Conservation (phyloP, 1,140 invertebrate genomes). For the Agrilus planipennis region DNA sequence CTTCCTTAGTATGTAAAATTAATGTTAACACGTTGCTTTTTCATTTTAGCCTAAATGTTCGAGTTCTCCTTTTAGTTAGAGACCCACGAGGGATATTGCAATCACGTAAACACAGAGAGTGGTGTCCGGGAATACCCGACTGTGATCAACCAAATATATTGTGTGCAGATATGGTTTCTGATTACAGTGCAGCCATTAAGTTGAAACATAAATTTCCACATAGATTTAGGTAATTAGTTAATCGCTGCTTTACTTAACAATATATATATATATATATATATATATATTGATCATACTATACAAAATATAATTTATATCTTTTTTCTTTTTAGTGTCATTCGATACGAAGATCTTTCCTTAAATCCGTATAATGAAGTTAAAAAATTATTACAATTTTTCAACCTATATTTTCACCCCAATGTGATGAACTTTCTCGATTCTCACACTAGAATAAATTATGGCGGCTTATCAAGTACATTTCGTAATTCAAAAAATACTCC, state of each 20-base stretch:
- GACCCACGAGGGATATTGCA: conserved; percentile 80
- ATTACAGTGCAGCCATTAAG: conserved; percentile 61
- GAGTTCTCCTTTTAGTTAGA: conserved; percentile 64
- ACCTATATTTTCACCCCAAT: conserved; percentile 53
- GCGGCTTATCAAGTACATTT: conserved; percentile 72
- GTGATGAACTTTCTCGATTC: conserved; percentile 64
- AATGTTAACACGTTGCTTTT: too few relatives aligned
- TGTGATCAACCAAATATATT: conserved; percentile 64
- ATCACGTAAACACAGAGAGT: conserved; percentile 69
- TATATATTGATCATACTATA: too few relatives aligned
- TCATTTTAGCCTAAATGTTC: conserved; percentile 53
- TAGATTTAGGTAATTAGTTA: conserved; percentile 57
- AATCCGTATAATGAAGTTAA: conserved; percentile 58
- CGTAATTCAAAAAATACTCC: conserved; percentile 69
- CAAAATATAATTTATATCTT: too few relatives aligned
- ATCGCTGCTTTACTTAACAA: too few relatives aligned
- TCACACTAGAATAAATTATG: conserved; percentile 66
- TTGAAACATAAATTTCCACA: conserved; percentile 55
- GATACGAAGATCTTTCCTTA: conserved; percentile 76
- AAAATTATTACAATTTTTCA: conserved; percentile 65
- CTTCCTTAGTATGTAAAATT: too few relatives aligned
- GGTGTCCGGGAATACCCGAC: conserved; percentile 72
- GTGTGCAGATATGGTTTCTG: conserved; percentile 70
- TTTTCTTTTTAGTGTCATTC: conserved; percentile 48
- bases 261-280: too few relatives aligned